Evolutionary conservation across 2,113 vertebrate genomes (phyloP), one percentile per base, ranked within the genome.

Genomic region (Dinomys branickii): DNA sequence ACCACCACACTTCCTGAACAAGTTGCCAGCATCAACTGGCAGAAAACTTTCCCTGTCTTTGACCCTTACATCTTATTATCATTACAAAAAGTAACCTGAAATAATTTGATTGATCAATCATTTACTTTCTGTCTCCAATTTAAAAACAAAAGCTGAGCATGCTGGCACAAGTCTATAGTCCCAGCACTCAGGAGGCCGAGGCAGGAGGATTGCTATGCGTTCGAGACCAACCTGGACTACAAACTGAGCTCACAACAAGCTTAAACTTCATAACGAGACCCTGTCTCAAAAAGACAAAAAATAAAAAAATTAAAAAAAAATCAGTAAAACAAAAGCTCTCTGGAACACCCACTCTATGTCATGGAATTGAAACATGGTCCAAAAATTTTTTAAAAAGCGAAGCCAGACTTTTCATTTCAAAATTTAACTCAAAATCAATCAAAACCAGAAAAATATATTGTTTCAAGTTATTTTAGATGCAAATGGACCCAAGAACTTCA

Each of bases 381-480:
- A 67, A 28, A 28, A 52, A 0, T 33, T 26, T 73, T 41, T 50
- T 26, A 19, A 24, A 47, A 61, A n/a, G 52, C 35, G 20, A 71
- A 52, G 30, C n/a, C 52, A 83, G 3, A 28, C 3, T 44, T 35
- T 88, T 88, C 24, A 44, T 71, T 59, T 88, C 14, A 38, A 52
- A 94, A 26, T 8, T 41, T 81, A 85, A 88, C 30, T 81, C 77
- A 63, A 63, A 54, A 61, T 95, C 52, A 81, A 87, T 71, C 19
- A 75, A 81, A 95, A 94, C 10, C 3, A 73, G 81, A 63, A 85
- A 61, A 84, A 82, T 56, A 33, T 4, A 61, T 22, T 26, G 30
- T 65, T 56, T 94, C 52, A 65, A 92, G 63, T 91, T 91, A 58
- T 91, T 81, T 83, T 41, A 93, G 35, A 83, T 35, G 54, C 28